These are phyloP conservation scores for Conus betulinus DNA, from an alignment of 1,140 invertebrate genomes.

Conservation along the genomic window DNA sequence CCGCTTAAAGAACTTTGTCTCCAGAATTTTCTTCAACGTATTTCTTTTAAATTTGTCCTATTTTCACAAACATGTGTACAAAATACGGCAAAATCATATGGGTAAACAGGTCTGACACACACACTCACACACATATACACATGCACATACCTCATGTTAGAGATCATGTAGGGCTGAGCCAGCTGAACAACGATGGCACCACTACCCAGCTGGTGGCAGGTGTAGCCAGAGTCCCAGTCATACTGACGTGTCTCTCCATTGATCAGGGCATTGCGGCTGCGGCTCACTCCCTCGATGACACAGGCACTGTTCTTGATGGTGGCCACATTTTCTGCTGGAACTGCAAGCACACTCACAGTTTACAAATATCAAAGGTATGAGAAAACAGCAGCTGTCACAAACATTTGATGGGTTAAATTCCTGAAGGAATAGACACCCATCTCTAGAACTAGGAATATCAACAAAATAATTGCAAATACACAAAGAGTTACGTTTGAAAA, in stretches of 20 bases:
- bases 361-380: too few species aligned
- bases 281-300: slow-evolving; percentile 95
- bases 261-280: slow-evolving; percentile 94
- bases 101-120: background rate
- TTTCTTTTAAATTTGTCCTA: too few species aligned
- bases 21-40: too few species aligned
- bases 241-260: slow-evolving; percentile 96
- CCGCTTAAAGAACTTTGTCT: too few species aligned
- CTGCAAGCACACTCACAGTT: slow-evolving; percentile 70
- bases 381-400: too few species aligned
- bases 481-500: too few species aligned
- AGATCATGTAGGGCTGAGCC: slow-evolving; percentile 95
- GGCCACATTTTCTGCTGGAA: slow-evolving; percentile 94
- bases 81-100: too few species aligned
- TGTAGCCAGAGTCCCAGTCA: slow-evolving; percentile 99
- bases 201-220: slow-evolving; percentile 97
- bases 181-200: slow-evolving; percentile 96
- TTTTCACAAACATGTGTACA: too few species aligned
- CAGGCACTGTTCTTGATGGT: slow-evolving; percentile 90
- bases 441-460: too few species aligned
- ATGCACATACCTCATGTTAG: slow-evolving; percentile 85
- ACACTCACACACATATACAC: background rate
- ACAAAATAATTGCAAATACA: too few species aligned
- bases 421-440: too few species aligned
- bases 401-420: too few species aligned